A percentile compares a stretch with the other conserved stretches of the same genome.
phyloP scores from a whole-genome alignment of 2,113 vertebrate genomes.

The Mystacornis crossleyi region DNA sequence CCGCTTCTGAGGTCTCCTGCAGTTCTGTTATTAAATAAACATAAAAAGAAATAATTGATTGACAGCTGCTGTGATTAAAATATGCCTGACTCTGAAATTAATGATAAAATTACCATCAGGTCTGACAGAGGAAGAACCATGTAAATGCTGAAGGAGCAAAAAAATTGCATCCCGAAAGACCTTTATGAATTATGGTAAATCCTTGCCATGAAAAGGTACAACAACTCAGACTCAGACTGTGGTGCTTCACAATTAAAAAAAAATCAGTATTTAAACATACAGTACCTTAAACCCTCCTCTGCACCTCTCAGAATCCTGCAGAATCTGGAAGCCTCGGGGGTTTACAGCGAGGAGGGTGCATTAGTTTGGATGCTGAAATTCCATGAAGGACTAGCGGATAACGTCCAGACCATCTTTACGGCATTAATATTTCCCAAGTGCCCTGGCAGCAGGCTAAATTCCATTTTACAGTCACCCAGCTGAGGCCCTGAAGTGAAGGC shows the following conservation, averaged over 20 bases:
- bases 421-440: background rate
- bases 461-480: background rate
- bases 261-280: background rate
- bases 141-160: background rate
- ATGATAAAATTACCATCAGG: background rate
- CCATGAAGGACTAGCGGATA: background rate
- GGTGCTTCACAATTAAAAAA: background rate
- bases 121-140: background rate
- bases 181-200: background rate
- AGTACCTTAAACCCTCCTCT: background rate
- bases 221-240: background rate
- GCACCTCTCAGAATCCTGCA: background rate
- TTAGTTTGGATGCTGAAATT: background rate
- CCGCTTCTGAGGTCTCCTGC: background rate
- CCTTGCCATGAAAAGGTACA: background rate
- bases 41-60: constrained; percentile 15
- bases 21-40: constrained; percentile 52
- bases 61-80: constrained; percentile 16
- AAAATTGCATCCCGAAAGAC: background rate
- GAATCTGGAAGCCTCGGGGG: background rate
- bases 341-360: background rate
- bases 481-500: background rate
- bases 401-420: background rate
- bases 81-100: background rate
- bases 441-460: background rate